A percentile compares a stretch with the other conserved stretches of the same genome.
Evolutionary conservation across 64 coral and sea anemone species (phyloP).

Genomic region (Pachyseris speciosa): DNA sequence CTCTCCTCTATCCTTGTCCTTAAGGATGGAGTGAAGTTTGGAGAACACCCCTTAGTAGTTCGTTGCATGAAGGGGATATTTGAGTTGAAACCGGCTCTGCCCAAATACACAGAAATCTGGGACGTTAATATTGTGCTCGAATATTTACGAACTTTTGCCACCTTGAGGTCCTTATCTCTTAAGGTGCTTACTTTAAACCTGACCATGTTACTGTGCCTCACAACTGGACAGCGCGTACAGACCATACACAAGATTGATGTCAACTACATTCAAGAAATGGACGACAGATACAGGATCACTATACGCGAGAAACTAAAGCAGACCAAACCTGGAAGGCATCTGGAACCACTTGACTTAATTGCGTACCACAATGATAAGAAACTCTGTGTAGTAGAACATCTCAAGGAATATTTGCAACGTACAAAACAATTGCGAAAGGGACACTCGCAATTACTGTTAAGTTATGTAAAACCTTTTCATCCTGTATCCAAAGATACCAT

Average conservation of each 20-base stretch:
- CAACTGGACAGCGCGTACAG: constrained; percentile 15
- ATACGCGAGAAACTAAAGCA: constrained; percentile 24
- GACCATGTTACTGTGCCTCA: constrained; percentile 7
- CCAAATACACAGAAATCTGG: constrained; percentile 45
- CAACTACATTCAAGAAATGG: constrained; percentile 40
- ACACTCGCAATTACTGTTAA: constrained; percentile 22
- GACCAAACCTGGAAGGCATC: constrained; percentile 31
- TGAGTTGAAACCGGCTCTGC: constrained; percentile 54
- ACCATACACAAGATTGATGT: constrained; percentile 24
- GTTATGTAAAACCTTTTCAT: constrained; percentile 21
- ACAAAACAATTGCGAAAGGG: neutral
- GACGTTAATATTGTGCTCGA: constrained; percentile 33
- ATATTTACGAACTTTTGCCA: neutral
- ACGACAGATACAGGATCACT: neutral
- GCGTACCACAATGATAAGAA: constrained; percentile 8
- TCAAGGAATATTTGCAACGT: constrained; percentile 14
- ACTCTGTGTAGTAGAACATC: constrained; percentile 12
- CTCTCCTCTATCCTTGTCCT: neutral
- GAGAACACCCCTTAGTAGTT: constrained; percentile 31
- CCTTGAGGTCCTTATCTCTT: constrained; percentile 10
- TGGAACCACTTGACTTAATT: neutral
- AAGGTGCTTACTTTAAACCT: constrained; percentile 34
- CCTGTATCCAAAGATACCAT: constrained; percentile 55
- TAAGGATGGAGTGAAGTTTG: constrained; percentile 27
- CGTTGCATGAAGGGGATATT: constrained; percentile 63